A percentile compares a stretch with the other conserved stretches of the same genome.
These are phyloP conservation scores for Aleiodes alternator DNA, from an alignment of 2,888 invertebrate species.

Conservation along the genomic window DNA sequence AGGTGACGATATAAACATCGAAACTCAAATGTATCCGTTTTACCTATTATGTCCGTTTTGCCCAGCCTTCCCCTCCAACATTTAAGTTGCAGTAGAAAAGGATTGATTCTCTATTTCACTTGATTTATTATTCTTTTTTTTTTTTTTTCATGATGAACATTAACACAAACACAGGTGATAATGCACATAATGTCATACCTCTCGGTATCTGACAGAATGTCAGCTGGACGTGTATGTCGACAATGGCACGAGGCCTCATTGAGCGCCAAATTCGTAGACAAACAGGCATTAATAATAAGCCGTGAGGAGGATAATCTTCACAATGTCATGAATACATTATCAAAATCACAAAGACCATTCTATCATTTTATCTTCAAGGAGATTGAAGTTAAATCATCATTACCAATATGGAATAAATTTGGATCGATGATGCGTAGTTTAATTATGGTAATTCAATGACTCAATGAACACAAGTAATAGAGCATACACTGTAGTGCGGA, in stretches of 20 bases:
- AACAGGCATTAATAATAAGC: constrained; percentile 77
- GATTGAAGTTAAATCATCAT: constrained; percentile 77
- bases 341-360: constrained; percentile 75
- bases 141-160: neutral
- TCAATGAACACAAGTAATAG: neutral
- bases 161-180: constrained; percentile 77
- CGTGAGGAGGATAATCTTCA: constrained; percentile 74
- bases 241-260: constrained; percentile 83
- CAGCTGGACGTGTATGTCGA: constrained; percentile 81
- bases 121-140: constrained; percentile 10
- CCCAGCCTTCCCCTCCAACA: no score
- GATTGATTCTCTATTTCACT: no score
- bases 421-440: constrained; percentile 79
- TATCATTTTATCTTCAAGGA: constrained; percentile 78
- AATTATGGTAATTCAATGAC: constrained; percentile 72
- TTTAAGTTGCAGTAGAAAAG: no score
- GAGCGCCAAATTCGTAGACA: constrained; percentile 78
- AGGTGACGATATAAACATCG: no score
- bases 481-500: no score
- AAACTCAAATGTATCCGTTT: no score
- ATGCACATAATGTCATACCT: constrained; percentile 81
- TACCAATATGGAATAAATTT: constrained; percentile 79
- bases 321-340: constrained; percentile 75
- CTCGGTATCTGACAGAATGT: constrained; percentile 81
- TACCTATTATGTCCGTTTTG: no score